Percentiles rank a stretch among this genome's conserved stretches.
These are phyloP conservation scores for Calonectris borealis DNA, from an alignment of 2,113 vertebrate species.

Conservation along the genomic window DNA sequence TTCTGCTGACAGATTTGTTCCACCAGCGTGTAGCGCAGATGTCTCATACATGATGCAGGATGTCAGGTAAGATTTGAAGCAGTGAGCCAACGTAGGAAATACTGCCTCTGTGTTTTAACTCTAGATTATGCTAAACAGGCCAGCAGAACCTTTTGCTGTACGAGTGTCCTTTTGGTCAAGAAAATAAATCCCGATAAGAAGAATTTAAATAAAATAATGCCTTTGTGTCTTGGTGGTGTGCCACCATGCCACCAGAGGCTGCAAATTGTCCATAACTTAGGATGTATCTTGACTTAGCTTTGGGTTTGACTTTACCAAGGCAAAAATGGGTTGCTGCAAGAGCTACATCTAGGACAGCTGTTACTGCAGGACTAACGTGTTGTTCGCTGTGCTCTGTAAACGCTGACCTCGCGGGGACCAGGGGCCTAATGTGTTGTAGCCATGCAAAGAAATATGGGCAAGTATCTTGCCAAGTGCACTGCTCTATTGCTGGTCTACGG, in stretches of 20 bases:
- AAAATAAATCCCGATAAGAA: not conserved
- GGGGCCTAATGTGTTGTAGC: not conserved
- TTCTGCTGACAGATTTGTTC: conserved; percentile 63
- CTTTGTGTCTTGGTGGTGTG: not conserved
- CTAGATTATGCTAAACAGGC: not conserved
- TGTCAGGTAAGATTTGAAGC: conserved; percentile 52
- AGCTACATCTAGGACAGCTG: not conserved
- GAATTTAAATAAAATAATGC: not conserved
- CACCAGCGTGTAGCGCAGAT: conserved; percentile 24
- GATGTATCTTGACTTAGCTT: not conserved
- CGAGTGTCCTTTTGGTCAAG: not conserved
- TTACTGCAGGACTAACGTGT: not conserved
- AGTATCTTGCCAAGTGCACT: not conserved
- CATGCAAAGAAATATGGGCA: not conserved
- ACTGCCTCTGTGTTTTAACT: not conserved
- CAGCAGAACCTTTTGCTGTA: not conserved
- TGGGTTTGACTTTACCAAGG: not conserved
- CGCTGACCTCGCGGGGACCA: not conserved
- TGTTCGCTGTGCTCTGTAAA: not conserved
- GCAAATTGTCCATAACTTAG: not conserved
- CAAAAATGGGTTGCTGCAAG: not conserved
- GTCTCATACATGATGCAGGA: conserved; percentile 60
- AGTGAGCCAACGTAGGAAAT: not conserved
- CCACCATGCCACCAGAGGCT: not conserved
- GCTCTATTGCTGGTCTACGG: not conserved